Percentiles rank a stretch among this genome's conserved stretches.
phyloP scores from a whole-genome alignment of 2,113 vertebrate species.

The Dipodomys ordii region DNA sequence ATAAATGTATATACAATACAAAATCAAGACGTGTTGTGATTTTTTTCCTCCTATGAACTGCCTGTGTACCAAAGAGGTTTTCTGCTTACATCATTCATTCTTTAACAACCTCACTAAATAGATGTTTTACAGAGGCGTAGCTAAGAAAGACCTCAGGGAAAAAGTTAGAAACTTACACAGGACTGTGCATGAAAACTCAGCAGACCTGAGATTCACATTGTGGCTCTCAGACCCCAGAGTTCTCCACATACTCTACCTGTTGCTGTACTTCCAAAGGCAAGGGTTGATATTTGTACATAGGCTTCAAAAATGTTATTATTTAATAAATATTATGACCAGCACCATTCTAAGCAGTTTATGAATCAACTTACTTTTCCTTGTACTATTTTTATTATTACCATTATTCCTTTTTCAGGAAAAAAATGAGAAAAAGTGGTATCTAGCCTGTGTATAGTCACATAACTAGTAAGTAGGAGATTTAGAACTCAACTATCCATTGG shows the following conservation, averaged over 20 bases:
- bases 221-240: not conserved
- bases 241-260: rapidly evolving
- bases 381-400: not conserved
- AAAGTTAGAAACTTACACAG: not conserved
- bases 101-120: not conserved
- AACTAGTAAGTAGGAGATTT: not conserved
- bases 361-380: not conserved
- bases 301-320: not conserved
- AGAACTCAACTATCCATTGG: not conserved
- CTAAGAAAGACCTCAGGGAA: not conserved
- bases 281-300: not conserved
- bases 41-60: not conserved
- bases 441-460: not conserved
- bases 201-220: rapidly evolving
- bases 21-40: not conserved
- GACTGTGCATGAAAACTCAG: not conserved
- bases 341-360: not conserved
- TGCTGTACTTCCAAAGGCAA: not conserved
- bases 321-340: not conserved
- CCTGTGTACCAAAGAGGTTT: too few species aligned
- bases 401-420: conserved; percentile 1
- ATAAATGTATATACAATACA: too few species aligned
- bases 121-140: not conserved
- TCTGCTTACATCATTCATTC: not conserved
- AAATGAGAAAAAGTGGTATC: not conserved